A percentile compares a stretch with the other conserved stretches of the same genome.
Conservation (phyloP, 1,140 invertebrate species). For the Rhyacophila brunnea region DNA sequence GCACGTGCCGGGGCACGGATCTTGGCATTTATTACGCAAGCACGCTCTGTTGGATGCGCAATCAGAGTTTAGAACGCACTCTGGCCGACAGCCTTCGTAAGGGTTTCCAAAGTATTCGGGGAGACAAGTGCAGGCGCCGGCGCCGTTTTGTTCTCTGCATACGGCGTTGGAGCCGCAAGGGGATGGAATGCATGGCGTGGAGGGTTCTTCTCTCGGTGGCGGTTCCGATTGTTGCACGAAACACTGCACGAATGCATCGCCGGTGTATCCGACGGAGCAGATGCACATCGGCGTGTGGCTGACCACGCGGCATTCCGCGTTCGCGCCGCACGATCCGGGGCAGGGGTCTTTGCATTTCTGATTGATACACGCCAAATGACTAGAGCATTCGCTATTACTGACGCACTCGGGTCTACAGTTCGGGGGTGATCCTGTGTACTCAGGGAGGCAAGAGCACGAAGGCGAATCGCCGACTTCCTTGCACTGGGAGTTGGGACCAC, state of each 20-base stretch:
- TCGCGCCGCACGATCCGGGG: constrained; percentile 60
- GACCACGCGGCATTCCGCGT: constrained; percentile 65
- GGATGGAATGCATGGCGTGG: constrained; percentile 58
- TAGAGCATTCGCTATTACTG: constrained; percentile 63
- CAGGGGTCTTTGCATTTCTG: constrained; percentile 70
- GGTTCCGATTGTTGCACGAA: constrained; percentile 16
- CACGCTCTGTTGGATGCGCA: constrained; percentile 64
- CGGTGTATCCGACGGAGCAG: constrained; percentile 58
- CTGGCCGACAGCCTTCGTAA: constrained; percentile 70
- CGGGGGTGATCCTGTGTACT: constrained; percentile 63
- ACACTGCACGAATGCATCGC: constrained; percentile 74
- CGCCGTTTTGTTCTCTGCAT: constrained; percentile 64
- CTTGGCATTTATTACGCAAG: constrained; percentile 62
- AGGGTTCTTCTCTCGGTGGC: constrained; percentile 45
- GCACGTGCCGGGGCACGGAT: constrained; percentile 68
- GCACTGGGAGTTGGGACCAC: constrained; percentile 72
- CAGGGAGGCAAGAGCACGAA: constrained; percentile 67
- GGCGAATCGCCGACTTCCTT: constrained; percentile 61
- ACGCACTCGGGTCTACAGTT: constrained; percentile 67
- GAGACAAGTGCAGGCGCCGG: constrained; percentile 68
- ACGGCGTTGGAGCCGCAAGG: constrained; percentile 60
- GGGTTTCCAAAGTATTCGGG: constrained; percentile 70
- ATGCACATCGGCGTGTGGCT: constrained; percentile 65
- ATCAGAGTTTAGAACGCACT: constrained; percentile 65
- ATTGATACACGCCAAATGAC: constrained; percentile 64